These are phyloP conservation scores for Climacteris rufus DNA, from an alignment of 2,113 vertebrate genomes.

Conservation along the genomic window DNA sequence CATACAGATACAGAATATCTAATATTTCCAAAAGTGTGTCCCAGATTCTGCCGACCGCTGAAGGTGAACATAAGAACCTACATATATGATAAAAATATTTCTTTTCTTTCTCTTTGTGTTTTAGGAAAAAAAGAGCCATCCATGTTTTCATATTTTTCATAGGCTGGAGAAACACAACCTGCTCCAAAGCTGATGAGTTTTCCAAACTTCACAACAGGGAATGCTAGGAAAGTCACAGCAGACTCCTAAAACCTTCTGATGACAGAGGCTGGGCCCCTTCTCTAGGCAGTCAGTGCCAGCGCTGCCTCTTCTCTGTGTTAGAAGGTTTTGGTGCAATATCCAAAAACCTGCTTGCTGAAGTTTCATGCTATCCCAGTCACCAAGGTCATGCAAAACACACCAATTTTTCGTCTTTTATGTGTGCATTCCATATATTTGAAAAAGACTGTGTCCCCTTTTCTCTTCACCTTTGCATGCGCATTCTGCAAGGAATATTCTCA, in stretches of 20 bases:
- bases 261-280: rapidly evolving
- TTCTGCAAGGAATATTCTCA: background rate
- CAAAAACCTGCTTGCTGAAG: background rate
- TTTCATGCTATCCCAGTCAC: background rate
- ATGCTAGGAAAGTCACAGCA: background rate
- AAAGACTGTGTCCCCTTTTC: background rate
- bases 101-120: background rate
- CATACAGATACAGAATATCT: background rate
- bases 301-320: background rate
- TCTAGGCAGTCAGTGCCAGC: background rate
- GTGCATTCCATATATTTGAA: background rate
- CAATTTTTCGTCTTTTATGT: background rate
- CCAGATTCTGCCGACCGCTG: background rate
- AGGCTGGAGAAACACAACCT: background rate
- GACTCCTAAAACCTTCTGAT: background rate
- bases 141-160: background rate
- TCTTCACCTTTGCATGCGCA: background rate
- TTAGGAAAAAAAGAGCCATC: background rate
- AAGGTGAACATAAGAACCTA: background rate
- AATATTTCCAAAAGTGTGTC: background rate
- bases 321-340: background rate
- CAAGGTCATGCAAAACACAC: background rate
- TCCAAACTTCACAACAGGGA: background rate
- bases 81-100: background rate
- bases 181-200: background rate